A percentile compares a stretch with the other conserved stretches of the same genome.
phyloP scores from a whole-genome alignment of 2,113 vertebrate species.

The Probosciger aterrimus region DNA sequence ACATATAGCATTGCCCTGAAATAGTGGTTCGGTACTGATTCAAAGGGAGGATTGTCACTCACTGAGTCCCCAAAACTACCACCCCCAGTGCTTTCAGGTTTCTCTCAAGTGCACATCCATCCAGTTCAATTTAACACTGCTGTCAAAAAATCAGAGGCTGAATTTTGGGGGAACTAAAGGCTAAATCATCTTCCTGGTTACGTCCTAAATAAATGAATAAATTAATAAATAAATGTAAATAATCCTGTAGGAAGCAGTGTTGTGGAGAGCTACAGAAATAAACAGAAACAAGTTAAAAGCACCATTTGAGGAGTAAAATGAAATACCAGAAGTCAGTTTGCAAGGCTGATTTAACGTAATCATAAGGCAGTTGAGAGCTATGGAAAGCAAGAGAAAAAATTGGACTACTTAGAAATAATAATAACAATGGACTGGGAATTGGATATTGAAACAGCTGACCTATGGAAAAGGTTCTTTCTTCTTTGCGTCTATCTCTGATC shows the following conservation, averaged over 20 bases:
- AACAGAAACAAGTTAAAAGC: conserved; percentile 53
- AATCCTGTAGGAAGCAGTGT: background rate
- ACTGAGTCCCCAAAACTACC: background rate
- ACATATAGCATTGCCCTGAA: background rate
- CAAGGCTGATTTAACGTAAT: conserved; percentile 64
- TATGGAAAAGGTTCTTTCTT: conserved; percentile 5
- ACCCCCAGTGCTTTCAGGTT: background rate
- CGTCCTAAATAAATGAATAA: background rate
- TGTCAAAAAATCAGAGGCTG: background rate
- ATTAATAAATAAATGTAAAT: background rate
- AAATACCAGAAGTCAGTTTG: conserved; percentile 68
- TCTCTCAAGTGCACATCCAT: background rate
- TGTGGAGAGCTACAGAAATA: background rate
- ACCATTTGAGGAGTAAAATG: conserved; percentile 40
- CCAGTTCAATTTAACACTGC: background rate
- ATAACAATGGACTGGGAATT: background rate
- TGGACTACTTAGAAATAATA: conserved; percentile 69
- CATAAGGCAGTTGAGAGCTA: conserved; percentile 54
- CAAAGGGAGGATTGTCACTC: background rate
- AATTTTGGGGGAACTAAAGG: background rate
- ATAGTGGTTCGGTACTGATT: background rate
- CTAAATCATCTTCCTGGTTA: background rate
- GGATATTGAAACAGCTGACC: background rate
- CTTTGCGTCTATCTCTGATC: background rate
- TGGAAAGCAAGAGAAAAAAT: conserved; percentile 66